These are phyloP conservation scores for Dipodomys stephensi DNA, from an alignment of 2,113 vertebrate genomes.

Conservation along the genomic window DNA sequence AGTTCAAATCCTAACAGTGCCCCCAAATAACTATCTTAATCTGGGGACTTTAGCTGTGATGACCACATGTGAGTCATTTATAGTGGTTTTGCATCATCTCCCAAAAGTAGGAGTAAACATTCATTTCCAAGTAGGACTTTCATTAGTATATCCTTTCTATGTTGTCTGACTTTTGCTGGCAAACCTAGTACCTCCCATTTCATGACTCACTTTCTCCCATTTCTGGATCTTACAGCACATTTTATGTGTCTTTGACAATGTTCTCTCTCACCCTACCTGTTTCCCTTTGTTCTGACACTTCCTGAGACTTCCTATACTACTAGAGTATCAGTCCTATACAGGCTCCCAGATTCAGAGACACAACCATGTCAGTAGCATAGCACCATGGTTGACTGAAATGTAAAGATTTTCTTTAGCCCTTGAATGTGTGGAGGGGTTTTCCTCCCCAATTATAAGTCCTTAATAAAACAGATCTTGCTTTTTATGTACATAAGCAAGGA, in stretches of 20 bases:
- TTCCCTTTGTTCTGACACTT: not conserved
- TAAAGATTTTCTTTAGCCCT: not conserved
- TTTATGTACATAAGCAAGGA: not conserved
- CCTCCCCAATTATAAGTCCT: not conserved
- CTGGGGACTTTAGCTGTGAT: not conserved
- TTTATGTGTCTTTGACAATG: not conserved
- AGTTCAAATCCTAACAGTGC: too few species aligned
- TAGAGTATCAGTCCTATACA: not conserved
- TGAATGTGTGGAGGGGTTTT: not conserved
- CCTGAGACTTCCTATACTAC: not conserved
- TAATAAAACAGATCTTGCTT: not conserved
- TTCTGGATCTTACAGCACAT: not conserved
- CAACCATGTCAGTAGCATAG: not conserved
- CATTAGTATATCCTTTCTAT: not conserved
- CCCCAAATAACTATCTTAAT: too few species aligned
- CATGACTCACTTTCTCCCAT: not conserved
- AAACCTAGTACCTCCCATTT: not conserved
- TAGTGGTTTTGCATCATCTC: not conserved
- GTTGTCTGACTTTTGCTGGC: not conserved
- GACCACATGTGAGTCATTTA: not conserved
- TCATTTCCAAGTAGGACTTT: conserved; percentile 9
- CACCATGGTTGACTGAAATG: not conserved
- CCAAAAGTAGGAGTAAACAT: not conserved
- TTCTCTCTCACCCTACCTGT: not conserved
- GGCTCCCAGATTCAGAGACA: not conserved